Base-by-base conservation (phyloP, 2,113 vertebrate genomes). In the Callorhinus ursinus region DNA sequence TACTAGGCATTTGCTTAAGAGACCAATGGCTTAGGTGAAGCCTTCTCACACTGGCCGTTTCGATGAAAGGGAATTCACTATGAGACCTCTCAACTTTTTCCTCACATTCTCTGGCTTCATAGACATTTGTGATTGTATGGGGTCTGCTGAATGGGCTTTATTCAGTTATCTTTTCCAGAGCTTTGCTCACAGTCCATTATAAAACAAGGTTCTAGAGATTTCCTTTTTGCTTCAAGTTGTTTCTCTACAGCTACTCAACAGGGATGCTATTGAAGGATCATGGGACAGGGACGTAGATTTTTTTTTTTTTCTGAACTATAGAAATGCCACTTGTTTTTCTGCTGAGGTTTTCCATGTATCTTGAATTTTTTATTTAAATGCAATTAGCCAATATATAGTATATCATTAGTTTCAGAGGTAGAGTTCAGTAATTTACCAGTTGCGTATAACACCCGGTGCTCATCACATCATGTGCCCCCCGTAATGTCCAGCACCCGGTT, bases 321-420 rank as follows among this genome's bases (percentile, higher is more conserved):
- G 53, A 81, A 82, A 69, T 19, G 63, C 77, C 22, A 46, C 94
- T 96, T 90, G 79, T 84, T 95, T 95, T 97, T 93, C 53, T 93
- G 86, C 90, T 46, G 93, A 77, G 79, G 89, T 92, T 96, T 89
- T 89, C 87, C 36, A 10, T 3, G 1, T 28, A 49, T 93, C 90
- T 92, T 65, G 92, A 36, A 36, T 69, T 69, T 33, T 69, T 36
- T 19, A 21, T 69, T 21, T 69, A 69, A 69, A 33, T 69, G 33
- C 33, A 36, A 3, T 69, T 69, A 36, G 67, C 33, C 67, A 69
- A 36, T 18, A 36, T 69, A 21, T 18, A 69, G 16, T 36, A 36
- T 36, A 69, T 69, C 33, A 69, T 69, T 69, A 36, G 33, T 36
- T 69, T 36, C 67, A 69, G 67, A 21, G 16, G 18, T 36, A 19